Evolutionary conservation across 1,140 invertebrate genomes (phyloP).

Genomic region (Trachymyrmex cornetzi): DNA sequence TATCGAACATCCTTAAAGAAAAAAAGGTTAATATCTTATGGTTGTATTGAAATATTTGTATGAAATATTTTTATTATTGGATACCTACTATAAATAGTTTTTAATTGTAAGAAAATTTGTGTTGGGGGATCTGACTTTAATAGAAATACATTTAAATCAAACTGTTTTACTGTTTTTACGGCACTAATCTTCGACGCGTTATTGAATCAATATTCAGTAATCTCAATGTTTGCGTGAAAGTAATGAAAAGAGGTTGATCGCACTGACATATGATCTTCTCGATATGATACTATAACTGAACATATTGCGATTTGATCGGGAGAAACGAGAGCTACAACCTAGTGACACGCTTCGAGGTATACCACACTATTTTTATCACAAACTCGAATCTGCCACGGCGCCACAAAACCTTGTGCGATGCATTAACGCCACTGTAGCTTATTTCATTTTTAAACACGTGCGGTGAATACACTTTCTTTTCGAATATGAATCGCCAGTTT

Average conservation of each 20-base stretch:
- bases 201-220: slow-evolving; percentile 28
- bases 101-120: neutral
- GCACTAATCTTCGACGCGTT: neutral
- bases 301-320: slow-evolving; percentile 67
- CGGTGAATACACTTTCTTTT: slow-evolving; percentile 1
- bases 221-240: neutral
- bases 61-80: slow-evolving; percentile 1
- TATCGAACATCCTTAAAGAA: neutral
- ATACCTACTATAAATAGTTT: neutral
- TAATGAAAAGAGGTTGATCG: slow-evolving; percentile 39
- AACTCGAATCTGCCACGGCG: slow-evolving; percentile 76
- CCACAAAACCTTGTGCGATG: slow-evolving; percentile 78
- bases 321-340: slow-evolving; percentile 80
- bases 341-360: slow-evolving; percentile 83
- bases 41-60: neutral
- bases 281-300: slow-evolving; percentile 51
- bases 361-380: slow-evolving; percentile 84
- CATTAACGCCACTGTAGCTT: slow-evolving; percentile 62
- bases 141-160: neutral
- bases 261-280: slow-evolving; percentile 13
- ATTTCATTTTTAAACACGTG: slow-evolving; percentile 50
- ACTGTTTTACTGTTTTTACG: neutral
- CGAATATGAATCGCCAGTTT: neutral
- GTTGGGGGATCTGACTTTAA: neutral
- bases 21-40: neutral